Evolutionary conservation across 2,113 vertebrate genomes (phyloP).

Genomic region (Arothron firmamentum): DNA sequence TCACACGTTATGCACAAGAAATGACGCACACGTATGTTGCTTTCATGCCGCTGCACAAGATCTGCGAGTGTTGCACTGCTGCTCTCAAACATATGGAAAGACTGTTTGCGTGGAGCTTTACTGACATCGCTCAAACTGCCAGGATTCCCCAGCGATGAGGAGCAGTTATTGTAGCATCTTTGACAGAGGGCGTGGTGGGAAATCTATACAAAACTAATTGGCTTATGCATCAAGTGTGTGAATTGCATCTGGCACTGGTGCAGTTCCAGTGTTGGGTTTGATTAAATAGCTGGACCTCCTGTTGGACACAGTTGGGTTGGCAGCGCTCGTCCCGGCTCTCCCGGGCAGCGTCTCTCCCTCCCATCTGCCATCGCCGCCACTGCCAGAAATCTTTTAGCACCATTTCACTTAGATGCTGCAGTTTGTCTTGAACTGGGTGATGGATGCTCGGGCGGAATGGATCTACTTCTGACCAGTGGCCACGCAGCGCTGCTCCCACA

Average conservation of each 20-base stretch:
- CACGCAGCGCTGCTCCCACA: not conserved
- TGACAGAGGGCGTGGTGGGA: slow-evolving; percentile 59
- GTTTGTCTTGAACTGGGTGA: too few species aligned
- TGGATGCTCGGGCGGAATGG: slow-evolving; percentile 3
- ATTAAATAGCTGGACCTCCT: slow-evolving; percentile 77
- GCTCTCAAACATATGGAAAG: too few species aligned
- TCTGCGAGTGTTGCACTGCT: too few species aligned
- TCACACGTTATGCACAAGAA: too few species aligned
- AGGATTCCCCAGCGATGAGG: not conserved
- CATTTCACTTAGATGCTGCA: slow-evolving; percentile 38
- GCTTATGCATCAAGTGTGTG: slow-evolving; percentile 65
- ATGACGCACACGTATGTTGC: too few species aligned
- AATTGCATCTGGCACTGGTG: slow-evolving; percentile 76
- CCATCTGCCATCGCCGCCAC: slow-evolving; percentile 69
- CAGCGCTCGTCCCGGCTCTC: slow-evolving; percentile 70
- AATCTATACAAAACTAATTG: slow-evolving; percentile 69
- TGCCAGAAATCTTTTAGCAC: slow-evolving; percentile 65
- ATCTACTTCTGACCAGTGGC: not conserved
- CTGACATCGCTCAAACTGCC: too few species aligned
- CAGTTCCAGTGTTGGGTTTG: slow-evolving; percentile 72
- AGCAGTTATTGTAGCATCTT: slow-evolving; percentile 41
- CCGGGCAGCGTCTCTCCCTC: slow-evolving; percentile 64
- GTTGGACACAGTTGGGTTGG: slow-evolving; percentile 77
- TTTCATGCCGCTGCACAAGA: too few species aligned
- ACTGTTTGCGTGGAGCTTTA: too few species aligned